Percentiles rank a stretch among this genome's conserved stretches.
phyloP scores from a whole-genome alignment of 2,113 vertebrate species.

The Piaya cayana region DNA sequence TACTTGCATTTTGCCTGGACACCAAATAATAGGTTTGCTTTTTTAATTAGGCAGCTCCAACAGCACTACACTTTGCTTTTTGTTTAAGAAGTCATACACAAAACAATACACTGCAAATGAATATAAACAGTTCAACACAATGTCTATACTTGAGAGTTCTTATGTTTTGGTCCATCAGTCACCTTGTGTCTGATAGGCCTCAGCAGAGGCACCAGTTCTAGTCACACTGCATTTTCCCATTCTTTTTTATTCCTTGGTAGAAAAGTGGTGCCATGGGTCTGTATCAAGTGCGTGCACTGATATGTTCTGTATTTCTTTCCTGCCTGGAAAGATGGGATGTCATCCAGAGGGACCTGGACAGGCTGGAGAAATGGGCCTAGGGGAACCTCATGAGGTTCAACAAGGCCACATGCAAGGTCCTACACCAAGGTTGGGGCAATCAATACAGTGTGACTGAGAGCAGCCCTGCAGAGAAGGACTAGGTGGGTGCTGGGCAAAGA shows the following conservation, averaged over 20 bases:
- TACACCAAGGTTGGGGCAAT: no score
- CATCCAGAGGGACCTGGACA: no score
- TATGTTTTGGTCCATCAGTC: neutral
- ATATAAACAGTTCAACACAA: neutral
- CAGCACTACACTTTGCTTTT: neutral
- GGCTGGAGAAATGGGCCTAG: no score
- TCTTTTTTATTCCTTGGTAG: neutral
- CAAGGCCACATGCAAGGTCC: no score
- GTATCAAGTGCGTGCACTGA: fast-evolving
- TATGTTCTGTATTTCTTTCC: neutral
- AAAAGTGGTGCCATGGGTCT: neutral
- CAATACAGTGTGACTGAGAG: no score
- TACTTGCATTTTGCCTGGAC: neutral
- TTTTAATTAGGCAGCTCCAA: neutral
- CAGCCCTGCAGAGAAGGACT: no score
- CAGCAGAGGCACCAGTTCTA: fast-evolving
- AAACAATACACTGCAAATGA: neutral
- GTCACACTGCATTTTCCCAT: neutral
- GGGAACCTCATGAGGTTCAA: no score
- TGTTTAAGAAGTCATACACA: neutral
- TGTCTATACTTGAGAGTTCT: neutral
- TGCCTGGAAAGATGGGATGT: neutral
- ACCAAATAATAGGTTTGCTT: neutral
- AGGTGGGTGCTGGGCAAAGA: no score
- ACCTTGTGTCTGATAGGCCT: neutral